phyloP scores from a whole-genome alignment of 2,113 vertebrate genomes.

The Irena cyanogastra region DNA sequence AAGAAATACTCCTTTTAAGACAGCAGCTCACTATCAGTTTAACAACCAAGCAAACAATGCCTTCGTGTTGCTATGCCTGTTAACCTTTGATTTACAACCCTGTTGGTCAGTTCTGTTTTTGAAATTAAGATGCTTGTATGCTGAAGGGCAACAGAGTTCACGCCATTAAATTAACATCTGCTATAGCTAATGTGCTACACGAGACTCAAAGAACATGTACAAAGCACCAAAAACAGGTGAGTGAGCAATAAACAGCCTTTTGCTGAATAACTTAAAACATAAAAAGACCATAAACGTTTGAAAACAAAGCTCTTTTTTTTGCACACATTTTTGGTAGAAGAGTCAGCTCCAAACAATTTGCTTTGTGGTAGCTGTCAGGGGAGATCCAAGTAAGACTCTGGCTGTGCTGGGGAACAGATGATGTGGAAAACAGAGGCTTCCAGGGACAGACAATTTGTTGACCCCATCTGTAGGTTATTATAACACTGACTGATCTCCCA shows the following conservation, averaged over 20 bases:
- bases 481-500: background rate
- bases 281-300: background rate
- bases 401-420: background rate
- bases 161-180: conserved; percentile 32
- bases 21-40: background rate
- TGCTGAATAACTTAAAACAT: background rate
- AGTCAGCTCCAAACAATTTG: background rate
- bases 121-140: conserved; percentile 4
- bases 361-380: background rate
- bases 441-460: background rate
- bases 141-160: conserved; percentile 11
- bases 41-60: background rate
- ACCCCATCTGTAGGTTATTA: background rate
- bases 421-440: background rate
- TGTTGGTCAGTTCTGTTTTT: background rate
- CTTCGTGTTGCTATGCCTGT: background rate
- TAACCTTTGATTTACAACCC: conserved; percentile 40
- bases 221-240: background rate
- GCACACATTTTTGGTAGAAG: background rate
- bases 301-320: background rate
- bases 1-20: conserved; percentile 12
- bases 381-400: background rate
- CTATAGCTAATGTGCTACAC: background rate
- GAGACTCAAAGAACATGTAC: background rate
- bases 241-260: background rate